Base-by-base conservation (phyloP, 2,888 invertebrate species). In the Neuroscelio doddi region DNA sequence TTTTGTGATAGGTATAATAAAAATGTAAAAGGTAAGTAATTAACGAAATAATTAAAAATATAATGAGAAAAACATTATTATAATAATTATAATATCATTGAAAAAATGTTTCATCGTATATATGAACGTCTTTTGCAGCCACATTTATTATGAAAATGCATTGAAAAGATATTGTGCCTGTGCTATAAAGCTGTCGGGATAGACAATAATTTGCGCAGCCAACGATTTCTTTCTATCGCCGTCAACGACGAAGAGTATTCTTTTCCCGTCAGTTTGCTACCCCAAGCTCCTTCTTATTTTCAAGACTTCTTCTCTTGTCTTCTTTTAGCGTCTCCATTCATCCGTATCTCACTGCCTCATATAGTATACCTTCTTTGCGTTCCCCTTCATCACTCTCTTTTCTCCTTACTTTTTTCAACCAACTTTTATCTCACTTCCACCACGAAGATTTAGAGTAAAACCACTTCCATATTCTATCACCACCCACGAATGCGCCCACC, bases 171-270 rank as follows among this genome's bases (percentile, higher is more conserved):
- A 52, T 46, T 39, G 44, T 50, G 45, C 52, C 45, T 30, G 34
- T 29, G 44, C 38, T 46, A 51, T 64, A 58, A 64, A 67, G 62
- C 64, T 58, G 52, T 61, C 49, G 56, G 42, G 38, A 52, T 47
- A 67, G 67, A 63, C 67, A 67, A 67, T 69, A 62, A 67, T 69
- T 69, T 59, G 64, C 52, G 58, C 64, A 64, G 66, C 61, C 69
- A 62, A 62, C 63, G 66, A 75, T 74, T 75, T 75, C 73, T 72
- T 73, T 71, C 72, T 75, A 71, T 73, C 73, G 70, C 67, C 69
- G 71, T 71, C 64, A 68, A 56, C 68, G 55, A 41, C 50, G 14
- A 59, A 69, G 73, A 72, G 73, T 70, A 78, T 78, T 77, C 77
- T 80, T 74, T 69, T 65, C 56, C 58, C 72, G 73, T 68, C 71